Percentiles rank a stretch among this genome's conserved stretches.
These are phyloP conservation scores for Rousettus madagascariensis DNA, from an alignment of 2,797 vertebrate genomes.

Conservation along the genomic window DNA sequence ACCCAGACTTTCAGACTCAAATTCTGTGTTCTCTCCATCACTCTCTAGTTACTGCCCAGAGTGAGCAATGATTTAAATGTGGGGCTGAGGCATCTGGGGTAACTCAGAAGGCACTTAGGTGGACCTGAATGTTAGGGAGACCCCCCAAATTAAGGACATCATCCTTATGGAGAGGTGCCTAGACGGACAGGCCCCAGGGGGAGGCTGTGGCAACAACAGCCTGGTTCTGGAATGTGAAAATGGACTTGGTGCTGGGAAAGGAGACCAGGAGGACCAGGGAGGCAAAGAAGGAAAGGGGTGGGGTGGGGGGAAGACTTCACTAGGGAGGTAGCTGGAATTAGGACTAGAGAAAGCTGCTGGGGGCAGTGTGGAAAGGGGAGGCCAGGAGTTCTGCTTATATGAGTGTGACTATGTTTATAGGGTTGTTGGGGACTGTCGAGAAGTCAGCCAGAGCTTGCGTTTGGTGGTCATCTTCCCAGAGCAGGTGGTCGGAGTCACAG, in stretches of 20 bases:
- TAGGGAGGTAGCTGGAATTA: background rate
- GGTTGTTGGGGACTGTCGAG: background rate
- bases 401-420: background rate
- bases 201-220: background rate
- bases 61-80: background rate
- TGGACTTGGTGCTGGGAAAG: background rate
- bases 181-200: background rate
- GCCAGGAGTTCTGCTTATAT: background rate
- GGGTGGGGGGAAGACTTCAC: background rate
- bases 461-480: background rate
- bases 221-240: background rate
- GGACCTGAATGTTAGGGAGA: background rate
- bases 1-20: background rate
- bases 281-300: background rate
- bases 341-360: background rate
- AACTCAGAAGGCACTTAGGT: background rate
- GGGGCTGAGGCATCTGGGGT: background rate
- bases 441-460: background rate
- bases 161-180: background rate
- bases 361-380: background rate
- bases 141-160: background rate
- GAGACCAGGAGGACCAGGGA: background rate
- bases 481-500: background rate
- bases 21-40: background rate
- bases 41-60: background rate